Base-by-base conservation (phyloP, 2,797 vertebrate genomes). In the Sebastes goodei region DNA sequence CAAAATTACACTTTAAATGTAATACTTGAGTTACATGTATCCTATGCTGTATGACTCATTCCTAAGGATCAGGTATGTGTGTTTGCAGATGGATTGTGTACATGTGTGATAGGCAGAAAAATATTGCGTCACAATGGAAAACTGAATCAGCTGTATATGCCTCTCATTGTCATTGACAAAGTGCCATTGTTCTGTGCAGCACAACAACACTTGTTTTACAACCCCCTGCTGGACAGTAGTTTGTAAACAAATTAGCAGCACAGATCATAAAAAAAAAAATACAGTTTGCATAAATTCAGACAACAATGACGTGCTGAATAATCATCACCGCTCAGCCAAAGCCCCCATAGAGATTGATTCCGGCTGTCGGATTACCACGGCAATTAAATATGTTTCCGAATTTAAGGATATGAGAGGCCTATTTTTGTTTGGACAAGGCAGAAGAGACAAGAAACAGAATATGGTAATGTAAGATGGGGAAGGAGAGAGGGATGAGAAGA, bases 321-420 rank as follows among this genome's bases (percentile, higher is more conserved):
- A 89, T 89, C 63, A 81, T 76, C 74, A 6, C 9, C 56, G 20
- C 84, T 74, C 72, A 6, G 33, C 57, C 60, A 66, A 74, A 82
- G 14, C 65, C 52, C 76, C 56, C 74, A 65, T 21, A 30, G 70
- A 71, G 76, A 80, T 89, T 79, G 65, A 84, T 86, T 84, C 78
- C 10, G 17, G 29, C 81, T 77, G 65, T 85, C 66, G 84, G 83
- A 88, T 92, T 93, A 83, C 38, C 67, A 61, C 33, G n/a, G 65
- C 71, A 82, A 88, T 91, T 88, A 81, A 91, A 89, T 80, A 76
- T 78, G 78, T 79, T 29, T 85, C 73, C 57, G 69, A 79, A 88
- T 89, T 83, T 69, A 77, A 61, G 29, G 83, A 84, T 80, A 84
- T 80, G 68, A 81, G 65, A n/a, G 23, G 78, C 55, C 32, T 81